phyloP scores from a whole-genome alignment of 1,140 invertebrate genomes.

The Trissolcus basalis region DNA sequence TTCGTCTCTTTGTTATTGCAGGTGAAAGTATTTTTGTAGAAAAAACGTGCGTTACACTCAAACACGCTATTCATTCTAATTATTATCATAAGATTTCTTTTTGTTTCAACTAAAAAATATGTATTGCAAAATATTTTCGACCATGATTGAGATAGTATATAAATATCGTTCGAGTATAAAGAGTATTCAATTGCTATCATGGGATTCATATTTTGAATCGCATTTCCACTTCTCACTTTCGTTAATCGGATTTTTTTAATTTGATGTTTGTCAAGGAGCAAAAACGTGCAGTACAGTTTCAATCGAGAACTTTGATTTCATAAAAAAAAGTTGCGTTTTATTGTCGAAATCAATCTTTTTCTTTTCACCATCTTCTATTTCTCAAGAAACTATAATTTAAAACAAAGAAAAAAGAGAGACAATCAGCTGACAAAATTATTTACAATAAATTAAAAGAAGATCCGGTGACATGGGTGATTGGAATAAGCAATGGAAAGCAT shows the following conservation, averaged over 20 bases:
- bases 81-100: conserved; percentile 25
- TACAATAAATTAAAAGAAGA: conserved; percentile 6
- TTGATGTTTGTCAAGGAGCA: too few species aligned
- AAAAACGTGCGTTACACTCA: conserved; percentile 45
- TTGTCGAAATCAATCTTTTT: too few species aligned
- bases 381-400: too few species aligned
- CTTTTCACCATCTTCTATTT: too few species aligned
- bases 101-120: conserved; percentile 61
- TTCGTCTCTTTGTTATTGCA: conserved; percentile 16
- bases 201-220: conserved; percentile 18
- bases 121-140: conserved; percentile 66
- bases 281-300: too few species aligned
- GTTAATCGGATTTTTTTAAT: not conserved
- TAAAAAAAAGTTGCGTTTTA: too few species aligned
- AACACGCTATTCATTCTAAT: conserved; percentile 4
- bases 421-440: not conserved
- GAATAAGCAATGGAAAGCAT: not conserved
- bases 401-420: too few species aligned
- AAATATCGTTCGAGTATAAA: conserved; percentile 57
- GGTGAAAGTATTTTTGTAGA: conserved; percentile 45
- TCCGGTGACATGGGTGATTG: not conserved
- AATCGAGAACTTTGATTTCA: too few species aligned
- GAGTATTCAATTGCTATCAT: conserved; percentile 35
- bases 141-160: conserved; percentile 50
- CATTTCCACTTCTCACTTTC: conserved; percentile 10